Conservation (phyloP, 2,888 invertebrate genomes). For the Odontocerum albicorne region DNA sequence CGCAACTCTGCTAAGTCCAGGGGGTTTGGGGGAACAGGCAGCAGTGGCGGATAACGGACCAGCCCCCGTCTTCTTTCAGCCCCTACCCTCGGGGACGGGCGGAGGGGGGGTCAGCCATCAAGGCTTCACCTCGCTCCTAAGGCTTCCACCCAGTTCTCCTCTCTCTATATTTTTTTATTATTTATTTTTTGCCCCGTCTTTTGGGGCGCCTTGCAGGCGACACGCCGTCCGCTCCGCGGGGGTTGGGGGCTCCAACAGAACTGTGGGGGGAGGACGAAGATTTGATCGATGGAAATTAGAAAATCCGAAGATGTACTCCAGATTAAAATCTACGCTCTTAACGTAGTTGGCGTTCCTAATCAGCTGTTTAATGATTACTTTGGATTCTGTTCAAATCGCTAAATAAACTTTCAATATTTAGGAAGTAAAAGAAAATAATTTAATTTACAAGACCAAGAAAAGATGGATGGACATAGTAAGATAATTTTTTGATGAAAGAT, state of each 20-base stretch:
- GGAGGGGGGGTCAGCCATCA: conserved; percentile 13
- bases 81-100: not conserved
- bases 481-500: too few relatives aligned
- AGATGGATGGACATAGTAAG: too few relatives aligned
- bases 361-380: too few relatives aligned
- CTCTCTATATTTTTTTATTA: conserved; percentile 27
- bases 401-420: too few relatives aligned
- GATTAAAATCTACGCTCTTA: too few relatives aligned
- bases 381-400: too few relatives aligned
- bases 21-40: not conserved
- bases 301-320: too few relatives aligned
- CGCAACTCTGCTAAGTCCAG: not conserved
- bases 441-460: too few relatives aligned
- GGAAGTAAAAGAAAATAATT: too few relatives aligned
- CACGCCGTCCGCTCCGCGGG: conserved; percentile 20
- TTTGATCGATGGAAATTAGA: not conserved
- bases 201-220: conserved; percentile 35
- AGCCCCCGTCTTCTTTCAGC: not conserved
- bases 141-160: conserved; percentile 24
- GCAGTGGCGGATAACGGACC: conserved; percentile 11
- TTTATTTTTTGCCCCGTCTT: conserved; percentile 35
- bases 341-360: too few relatives aligned
- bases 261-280: not conserved
- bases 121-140: conserved; percentile 13
- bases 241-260: conserved; percentile 7